Evolutionary conservation across 2,797 vertebrate genomes (phyloP), one percentile per base, ranked within the genome.

Genomic region (Scarus forsteni): DNA sequence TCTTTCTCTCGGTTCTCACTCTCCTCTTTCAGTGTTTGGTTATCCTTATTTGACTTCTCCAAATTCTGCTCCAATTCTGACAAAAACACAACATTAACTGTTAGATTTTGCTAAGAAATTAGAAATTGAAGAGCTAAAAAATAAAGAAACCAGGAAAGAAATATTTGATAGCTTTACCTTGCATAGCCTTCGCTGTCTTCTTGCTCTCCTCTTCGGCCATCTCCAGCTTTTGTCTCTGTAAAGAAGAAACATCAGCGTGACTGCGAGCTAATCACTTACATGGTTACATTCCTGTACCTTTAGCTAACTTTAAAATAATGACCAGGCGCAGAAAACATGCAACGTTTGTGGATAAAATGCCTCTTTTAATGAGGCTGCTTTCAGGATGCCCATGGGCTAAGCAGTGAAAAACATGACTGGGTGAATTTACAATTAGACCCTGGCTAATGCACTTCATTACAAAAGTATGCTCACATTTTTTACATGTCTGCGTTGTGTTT

Each of bases 181-280:
- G 93, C 92, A 94, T 92, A 67, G 73, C 86, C 81, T 84, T 93
- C 10, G 92, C 88, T 35, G 89, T 79, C 3, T 59, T 91, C 73
- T 75, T 81, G 10, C 81, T 91, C 83, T 95, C 92, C 67, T 96
- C 92, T 63, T 95, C 93, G 5, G 92, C 91, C 15, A 19, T 73
- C 54, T 93, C 88, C n/a, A 96, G 93, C 66, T 92, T 92, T 80
- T 93, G 90, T 93, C 92, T 96, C 96, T 97, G 93, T 63, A 86
- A 94, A 0, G 40, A 39, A 75, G 54, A 85, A 80, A 79, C 65
- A 42, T 70, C 60, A 3, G 71, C 50, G 52, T 72, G 35, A 86
- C 51, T 68, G 8, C n/a, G 6, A 58, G 65, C 68, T 69, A 72
- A 84, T 79, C 60, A 46, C 68, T 68, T 8, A 56, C 72, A 71